Base-by-base conservation (phyloP, 2,888 invertebrate genomes). In the Orthonevra nobilis region DNA sequence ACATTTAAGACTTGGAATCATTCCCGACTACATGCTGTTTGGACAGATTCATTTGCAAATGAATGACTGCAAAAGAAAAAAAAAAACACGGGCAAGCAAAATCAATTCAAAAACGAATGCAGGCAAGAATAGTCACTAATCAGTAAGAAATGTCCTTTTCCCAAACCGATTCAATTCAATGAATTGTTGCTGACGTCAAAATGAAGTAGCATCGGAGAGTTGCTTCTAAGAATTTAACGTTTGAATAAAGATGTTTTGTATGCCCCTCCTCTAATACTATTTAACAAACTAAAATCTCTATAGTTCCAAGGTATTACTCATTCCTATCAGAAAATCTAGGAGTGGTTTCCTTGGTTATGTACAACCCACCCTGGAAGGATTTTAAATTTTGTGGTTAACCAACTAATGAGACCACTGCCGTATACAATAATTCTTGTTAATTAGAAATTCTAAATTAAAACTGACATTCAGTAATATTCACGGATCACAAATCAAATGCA, bases 381-480 rank as follows among this genome's bases (percentile, higher is more conserved):
- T 54, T 30, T 46, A 30, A 46, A 40, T 40, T 52, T 2, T n/a
- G 32, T 9, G 60, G 60, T 46, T 7, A 30, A 14, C 32, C 14
- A 14, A 1, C 30, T 61, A 60, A 54, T 54, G 46, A 44, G 19
- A 15, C 30, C 30, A 2, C 30, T n/a, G 4, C 60, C 58, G 14
- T 60, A 46, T 3, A 40, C 2, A 50, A 23, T 61, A 70, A 44
- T 61, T 36, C 30, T 19, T 19, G 69, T 50, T 69, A 75, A 75
- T 75, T 69, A 36, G 36, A 44, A 69, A 56, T 70, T 60, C 38
- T n/a, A 60, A 66, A 74, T 66, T 69, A 56, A 70, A 63, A 75
- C 14, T 66, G 54, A 19, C 66, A 12, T 28, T 26, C 38, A 38
- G 26, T 26, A 26, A 23, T 23, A 14, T 15, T n/a, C 20, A 5